Percentiles rank a stretch among this genome's conserved stretches.
phyloP scores from a whole-genome alignment of 2,888 invertebrate genomes.

The Amiota minor region DNA sequence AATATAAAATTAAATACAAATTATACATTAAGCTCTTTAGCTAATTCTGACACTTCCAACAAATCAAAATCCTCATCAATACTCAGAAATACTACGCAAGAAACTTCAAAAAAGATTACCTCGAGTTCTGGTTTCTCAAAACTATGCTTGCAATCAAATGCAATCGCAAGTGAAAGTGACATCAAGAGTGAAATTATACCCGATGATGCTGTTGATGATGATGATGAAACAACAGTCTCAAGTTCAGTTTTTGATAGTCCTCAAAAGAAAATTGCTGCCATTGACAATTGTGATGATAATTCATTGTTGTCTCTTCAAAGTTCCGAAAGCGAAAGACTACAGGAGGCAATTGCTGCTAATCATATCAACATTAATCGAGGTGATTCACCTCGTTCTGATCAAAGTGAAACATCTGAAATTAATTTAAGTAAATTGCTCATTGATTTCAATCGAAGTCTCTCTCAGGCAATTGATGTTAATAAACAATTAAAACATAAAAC shows the following conservation, averaged over 20 bases:
- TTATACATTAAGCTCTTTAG: too few species aligned
- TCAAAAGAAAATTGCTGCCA: not conserved
- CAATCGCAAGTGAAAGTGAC: not conserved
- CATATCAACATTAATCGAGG: not conserved
- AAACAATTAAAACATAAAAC: conserved; percentile 55
- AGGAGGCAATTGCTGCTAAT: conserved; percentile 20
- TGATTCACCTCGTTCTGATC: not conserved
- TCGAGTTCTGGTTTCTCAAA: too few species aligned
- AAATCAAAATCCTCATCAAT: too few species aligned
- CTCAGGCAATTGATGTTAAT: conserved; percentile 66
- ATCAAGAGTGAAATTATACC: not conserved
- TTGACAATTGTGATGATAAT: conserved; percentile 47
- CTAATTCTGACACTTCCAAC: too few species aligned
- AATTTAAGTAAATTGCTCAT: conserved; percentile 59
- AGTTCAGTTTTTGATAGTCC: conserved; percentile 62
- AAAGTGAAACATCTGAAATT: conserved; percentile 26
- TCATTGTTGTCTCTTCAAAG: conserved; percentile 57
- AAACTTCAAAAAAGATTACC: too few species aligned
- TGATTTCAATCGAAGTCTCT: conserved; percentile 66
- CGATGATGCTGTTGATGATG: conserved; percentile 26
- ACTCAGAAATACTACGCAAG: too few species aligned
- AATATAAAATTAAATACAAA: too few species aligned
- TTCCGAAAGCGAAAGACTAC: conserved; percentile 50
- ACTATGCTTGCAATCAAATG: not conserved
- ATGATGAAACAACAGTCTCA: conserved; percentile 61